Evolutionary conservation across 2,888 invertebrate species (phyloP).

Genomic region (Dexiosoma caninum): DNA sequence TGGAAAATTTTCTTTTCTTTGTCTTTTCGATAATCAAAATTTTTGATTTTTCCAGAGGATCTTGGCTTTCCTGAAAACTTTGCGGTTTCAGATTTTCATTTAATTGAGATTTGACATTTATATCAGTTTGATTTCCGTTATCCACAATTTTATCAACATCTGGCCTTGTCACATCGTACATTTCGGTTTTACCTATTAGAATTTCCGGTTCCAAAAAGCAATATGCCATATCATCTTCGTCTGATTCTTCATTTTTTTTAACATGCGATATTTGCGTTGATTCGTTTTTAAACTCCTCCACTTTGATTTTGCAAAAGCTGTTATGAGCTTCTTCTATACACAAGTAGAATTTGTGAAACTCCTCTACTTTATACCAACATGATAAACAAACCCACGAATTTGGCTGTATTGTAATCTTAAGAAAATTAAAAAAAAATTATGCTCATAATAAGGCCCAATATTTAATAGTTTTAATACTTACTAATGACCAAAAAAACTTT

Average conservation of each 20-base stretch:
- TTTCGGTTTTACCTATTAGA: slow-evolving; percentile 8
- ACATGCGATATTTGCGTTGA: not conserved
- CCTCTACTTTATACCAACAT: slow-evolving; percentile 69
- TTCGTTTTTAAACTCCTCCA: slow-evolving; percentile 19
- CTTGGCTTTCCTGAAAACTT: not conserved
- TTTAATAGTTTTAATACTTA: not conserved
- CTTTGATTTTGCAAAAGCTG: slow-evolving; percentile 25
- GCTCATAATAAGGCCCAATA: not conserved
- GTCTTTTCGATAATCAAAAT: not conserved
- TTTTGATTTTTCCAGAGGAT: slow-evolving; percentile 17
- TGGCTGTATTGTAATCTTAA: not conserved
- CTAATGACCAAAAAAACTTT: slow-evolving; percentile 51
- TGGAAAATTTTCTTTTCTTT: not conserved
- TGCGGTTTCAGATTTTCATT: not conserved
- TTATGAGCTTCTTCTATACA: slow-evolving; percentile 66
- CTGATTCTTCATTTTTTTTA: not conserved
- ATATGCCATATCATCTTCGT: not conserved
- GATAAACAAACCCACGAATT: slow-evolving; percentile 66
- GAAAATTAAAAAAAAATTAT: too few species aligned
- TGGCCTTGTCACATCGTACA: slow-evolving; percentile 39
- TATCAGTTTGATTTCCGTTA: not conserved
- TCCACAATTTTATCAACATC: slow-evolving; percentile 23
- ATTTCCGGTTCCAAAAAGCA: slow-evolving; percentile 35
- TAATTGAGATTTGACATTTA: not conserved
- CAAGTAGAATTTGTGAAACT: slow-evolving; percentile 69